Evolutionary conservation across 2,113 vertebrate species (phyloP), one percentile per base, ranked within the genome.

Genomic region (Speoplatyrhinus poulsoni): DNA sequence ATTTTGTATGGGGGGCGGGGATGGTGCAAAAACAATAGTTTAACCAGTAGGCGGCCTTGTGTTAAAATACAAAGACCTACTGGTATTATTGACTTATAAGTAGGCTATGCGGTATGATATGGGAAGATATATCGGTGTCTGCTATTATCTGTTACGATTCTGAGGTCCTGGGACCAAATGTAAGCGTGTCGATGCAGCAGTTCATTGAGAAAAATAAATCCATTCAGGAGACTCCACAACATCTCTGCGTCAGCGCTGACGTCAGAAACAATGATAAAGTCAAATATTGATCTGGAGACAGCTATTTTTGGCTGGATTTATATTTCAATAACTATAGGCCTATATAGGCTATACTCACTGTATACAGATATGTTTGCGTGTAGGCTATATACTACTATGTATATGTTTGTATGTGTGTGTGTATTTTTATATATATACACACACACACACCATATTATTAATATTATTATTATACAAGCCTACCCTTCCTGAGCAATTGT

Each of bases 161-260:
- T 65, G 64, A 72, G 69, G 82, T 89, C 85, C 85, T 83, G 78
- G 86, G 87, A 86, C 85, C 85, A 62, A 82, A 84, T 78, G 79
- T 50, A 64, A 85, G 83, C 90, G 85, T 92, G 93, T 94, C 93
- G 93, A 94, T 95, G 95, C 94, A 94, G 94, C 91, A 80, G 93
- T 95, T 96, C 95, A 96, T 96, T 97, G 96, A 98, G 95, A 95
- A 95, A 95, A 96, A 94, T 87, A 93, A 94, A 95, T 95, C 95
- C 96, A 97, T 96, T 96, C 93, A 96, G 97, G 96, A 99, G 96
- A 98, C 96, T 97, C 96, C 96, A 93, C 94, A 95, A 95, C 94
- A 90, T 90, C 88, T 46, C 93, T 97, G 96, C 97, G 97, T 99
- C 95, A 98, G 92, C 80, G 89, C 87, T 92, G 96, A 99, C 97